Evolutionary conservation across 2,113 vertebrate genomes (phyloP), one percentile per base, ranked within the genome.

Genomic region (Cromileptes altivelis): DNA sequence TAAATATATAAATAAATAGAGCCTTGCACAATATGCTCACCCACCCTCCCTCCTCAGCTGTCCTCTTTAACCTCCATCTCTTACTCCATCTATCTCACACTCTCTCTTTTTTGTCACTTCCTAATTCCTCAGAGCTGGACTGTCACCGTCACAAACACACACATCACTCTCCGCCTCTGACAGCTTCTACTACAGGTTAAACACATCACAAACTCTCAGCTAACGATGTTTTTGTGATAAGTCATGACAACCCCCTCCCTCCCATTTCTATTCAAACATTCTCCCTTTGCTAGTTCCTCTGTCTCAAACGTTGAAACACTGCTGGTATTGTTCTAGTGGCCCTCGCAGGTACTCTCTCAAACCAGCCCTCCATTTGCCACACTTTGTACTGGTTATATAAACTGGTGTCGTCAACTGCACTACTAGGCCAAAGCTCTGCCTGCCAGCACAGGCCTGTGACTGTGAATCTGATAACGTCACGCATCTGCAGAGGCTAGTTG

Each of bases 141-240:
- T 79, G 69, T 85, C 75, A 75, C 62, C 42, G 73, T 52, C 37
- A 30, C 58, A 78, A 73, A 81, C 68, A 69, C 65, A 64, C 55
- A 52, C 1, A 65, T 67, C 65, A 75, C 12, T 60, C 30, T 60
- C 37, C 13, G 67, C 58, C 17, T 56, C 69, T 80, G 72, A 82
- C 73, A 63, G 63, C 52, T 11, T 75, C 15, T 3, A 69, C 84
- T 25, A 47, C 57, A 81, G 27, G 57, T 85, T 82, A 58, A 73
- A 69, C 19, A 68, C 40, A 42, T 50, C 52, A 52, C 63, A 57
- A 57, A 63, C 62, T 70, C 65, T 75, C 71, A 49, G 65, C 68
- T 75, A 80, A 76, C 25, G 40, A 4, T 63, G 3, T 62, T 33
- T 53, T 57, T 64, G 23, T 58, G 19, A 55, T 33, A 70, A 4